phyloP scores from a whole-genome alignment of 1,140 invertebrate genomes.

The Dendrolimus punctatus region DNA sequence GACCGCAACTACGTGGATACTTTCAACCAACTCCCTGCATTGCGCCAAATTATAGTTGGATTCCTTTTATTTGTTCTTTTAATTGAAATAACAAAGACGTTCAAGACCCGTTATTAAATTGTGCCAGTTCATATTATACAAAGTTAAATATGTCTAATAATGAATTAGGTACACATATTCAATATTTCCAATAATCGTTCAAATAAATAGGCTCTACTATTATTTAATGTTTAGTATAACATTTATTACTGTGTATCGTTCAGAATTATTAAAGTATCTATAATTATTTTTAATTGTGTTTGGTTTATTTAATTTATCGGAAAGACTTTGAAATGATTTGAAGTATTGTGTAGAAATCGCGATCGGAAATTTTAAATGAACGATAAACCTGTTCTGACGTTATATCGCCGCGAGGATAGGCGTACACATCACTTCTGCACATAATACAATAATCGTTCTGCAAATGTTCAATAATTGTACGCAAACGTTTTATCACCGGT shows the following conservation, averaged over 20 bases:
- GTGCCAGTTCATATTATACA: background rate
- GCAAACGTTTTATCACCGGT: background rate
- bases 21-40: constrained; percentile 56
- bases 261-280: too few species aligned
- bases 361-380: constrained; percentile 14
- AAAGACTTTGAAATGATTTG: too few species aligned
- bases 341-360: too few species aligned
- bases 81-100: constrained; percentile 32
- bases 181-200: background rate
- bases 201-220: background rate
- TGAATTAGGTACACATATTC: background rate
- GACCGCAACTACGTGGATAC: constrained; percentile 39
- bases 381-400: constrained; percentile 57
- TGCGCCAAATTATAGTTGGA: constrained; percentile 57
- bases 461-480: background rate
- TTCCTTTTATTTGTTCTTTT: constrained; percentile 47
- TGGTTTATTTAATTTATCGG: too few species aligned
- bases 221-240: too few species aligned
- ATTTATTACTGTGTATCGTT: too few species aligned
- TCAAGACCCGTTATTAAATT: constrained; percentile 6
- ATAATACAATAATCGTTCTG: constrained; percentile 16
- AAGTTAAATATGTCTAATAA: background rate
- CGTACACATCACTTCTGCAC: constrained; percentile 62
- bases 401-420: constrained; percentile 49
- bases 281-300: too few species aligned